Conservation (phyloP, 1,140 invertebrate genomes). For the Parasteatoda tepidariorum region DNA sequence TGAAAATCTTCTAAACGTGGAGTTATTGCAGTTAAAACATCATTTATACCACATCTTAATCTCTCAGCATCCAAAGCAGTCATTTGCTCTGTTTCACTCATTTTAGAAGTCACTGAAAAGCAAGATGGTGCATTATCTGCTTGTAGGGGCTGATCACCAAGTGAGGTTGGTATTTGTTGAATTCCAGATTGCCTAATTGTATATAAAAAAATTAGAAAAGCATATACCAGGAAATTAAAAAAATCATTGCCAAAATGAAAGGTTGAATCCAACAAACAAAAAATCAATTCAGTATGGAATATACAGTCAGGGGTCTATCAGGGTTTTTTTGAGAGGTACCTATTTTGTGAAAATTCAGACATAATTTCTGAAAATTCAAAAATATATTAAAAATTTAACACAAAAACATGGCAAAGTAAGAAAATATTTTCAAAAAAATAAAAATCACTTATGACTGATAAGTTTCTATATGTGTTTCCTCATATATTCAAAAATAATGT, state of each 20-base stretch:
- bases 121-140: slow-evolving; percentile 56
- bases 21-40: slow-evolving; percentile 75
- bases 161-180: slow-evolving; percentile 38
- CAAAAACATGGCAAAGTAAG: too few relatives aligned
- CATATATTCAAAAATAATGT: too few relatives aligned
- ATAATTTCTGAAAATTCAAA: too few relatives aligned
- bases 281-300: too few relatives aligned
- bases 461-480: too few relatives aligned
- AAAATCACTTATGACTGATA: too few relatives aligned
- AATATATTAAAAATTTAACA: too few relatives aligned
- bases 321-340: too few relatives aligned
- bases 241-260: neutral
- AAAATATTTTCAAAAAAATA: too few relatives aligned
- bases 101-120: slow-evolving; percentile 56
- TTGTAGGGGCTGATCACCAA: slow-evolving; percentile 22
- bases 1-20: slow-evolving; percentile 80
- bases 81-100: slow-evolving; percentile 68
- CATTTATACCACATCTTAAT: slow-evolving; percentile 72
- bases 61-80: slow-evolving; percentile 69
- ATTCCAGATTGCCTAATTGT: slow-evolving; percentile 29
- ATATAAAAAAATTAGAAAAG: neutral
- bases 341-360: too few relatives aligned
- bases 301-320: too few relatives aligned
- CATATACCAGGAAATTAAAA: slow-evolving; percentile 9
- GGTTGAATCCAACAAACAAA: neutral